Conservation (phyloP, 1,140 invertebrate genomes). For the Delia radicum region DNA sequence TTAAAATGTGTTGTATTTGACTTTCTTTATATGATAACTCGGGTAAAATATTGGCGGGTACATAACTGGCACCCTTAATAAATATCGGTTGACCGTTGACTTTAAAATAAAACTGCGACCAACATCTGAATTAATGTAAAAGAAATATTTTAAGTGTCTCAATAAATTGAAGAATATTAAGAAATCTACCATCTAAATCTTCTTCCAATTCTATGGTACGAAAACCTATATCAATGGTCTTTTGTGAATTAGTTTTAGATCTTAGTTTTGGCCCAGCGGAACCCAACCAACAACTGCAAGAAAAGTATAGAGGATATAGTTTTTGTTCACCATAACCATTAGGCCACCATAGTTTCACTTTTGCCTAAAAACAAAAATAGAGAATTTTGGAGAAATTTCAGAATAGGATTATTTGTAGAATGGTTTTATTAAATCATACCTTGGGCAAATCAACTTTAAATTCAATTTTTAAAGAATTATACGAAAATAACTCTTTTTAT, state of each 20-base stretch:
- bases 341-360: conserved; percentile 82
- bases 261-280: conserved; percentile 37
- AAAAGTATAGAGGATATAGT: conserved; percentile 70
- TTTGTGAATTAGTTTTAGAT: conserved; percentile 43
- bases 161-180: background rate
- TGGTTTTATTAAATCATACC: conserved; percentile 25
- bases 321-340: conserved; percentile 85
- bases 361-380: conserved; percentile 30
- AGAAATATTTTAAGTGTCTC: background rate
- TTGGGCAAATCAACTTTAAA: conserved; percentile 43
- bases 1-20: conserved; percentile 37
- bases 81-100: conserved; percentile 88
- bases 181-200: conserved; percentile 59
- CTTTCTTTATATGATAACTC: conserved; percentile 57
- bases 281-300: conserved; percentile 40
- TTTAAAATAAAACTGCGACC: conserved; percentile 78
- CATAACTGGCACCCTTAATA: conserved; percentile 94
- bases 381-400: background rate
- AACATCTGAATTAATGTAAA: conserved; percentile 37
- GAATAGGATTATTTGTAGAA: no score
- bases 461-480: conserved; percentile 31
- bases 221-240: conserved; percentile 74
- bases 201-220: conserved; percentile 80
- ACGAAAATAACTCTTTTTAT: conserved; percentile 30
- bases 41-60: conserved; percentile 84